These are phyloP conservation scores for Pristionchus exspectatus DNA, from an alignment of 2,888 invertebrate genomes.

Conservation along the genomic window DNA sequence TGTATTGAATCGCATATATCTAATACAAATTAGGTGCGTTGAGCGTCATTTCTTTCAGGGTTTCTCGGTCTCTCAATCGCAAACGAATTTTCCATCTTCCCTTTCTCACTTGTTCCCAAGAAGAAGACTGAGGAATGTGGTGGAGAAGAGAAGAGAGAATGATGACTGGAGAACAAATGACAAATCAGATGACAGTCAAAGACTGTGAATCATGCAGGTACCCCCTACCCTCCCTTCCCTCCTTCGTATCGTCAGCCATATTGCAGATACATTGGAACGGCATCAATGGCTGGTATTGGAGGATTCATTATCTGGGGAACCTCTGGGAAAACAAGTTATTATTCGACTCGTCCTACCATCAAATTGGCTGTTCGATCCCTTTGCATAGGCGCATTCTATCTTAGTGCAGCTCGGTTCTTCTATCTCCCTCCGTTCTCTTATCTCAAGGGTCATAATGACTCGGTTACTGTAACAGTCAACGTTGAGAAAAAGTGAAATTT, in stretches of 20 bases:
- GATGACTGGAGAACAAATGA: slow-evolving; percentile 30
- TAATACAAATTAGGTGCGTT: neutral
- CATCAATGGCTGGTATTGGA: slow-evolving; percentile 28
- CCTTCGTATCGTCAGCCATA: neutral
- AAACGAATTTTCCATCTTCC: slow-evolving; percentile 51
- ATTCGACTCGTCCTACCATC: slow-evolving; percentile 58
- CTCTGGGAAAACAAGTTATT: slow-evolving; percentile 57
- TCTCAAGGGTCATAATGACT: slow-evolving; percentile 49
- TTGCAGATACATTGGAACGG: slow-evolving; percentile 41
- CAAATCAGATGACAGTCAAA: neutral
- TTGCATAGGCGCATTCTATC: slow-evolving; percentile 55
- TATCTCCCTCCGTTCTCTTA: slow-evolving; percentile 49
- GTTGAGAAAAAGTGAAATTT: neutral
- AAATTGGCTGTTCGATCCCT: slow-evolving; percentile 59
- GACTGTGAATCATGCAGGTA: slow-evolving; percentile 51
- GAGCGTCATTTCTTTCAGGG: neutral
- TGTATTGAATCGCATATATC: too few species aligned
- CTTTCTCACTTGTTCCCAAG: slow-evolving; percentile 15
- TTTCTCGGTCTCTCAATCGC: slow-evolving; percentile 41
- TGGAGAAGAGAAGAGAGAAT: slow-evolving; percentile 48
- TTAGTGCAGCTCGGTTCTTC: slow-evolving; percentile 47
- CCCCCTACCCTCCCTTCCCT: neutral
- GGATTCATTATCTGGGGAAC: slow-evolving; percentile 51
- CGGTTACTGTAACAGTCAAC: slow-evolving; percentile 5
- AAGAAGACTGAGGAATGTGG: slow-evolving; percentile 21